phyloP scores from a whole-genome alignment of 2,113 vertebrate species.

The Corvus hawaiiensis region DNA sequence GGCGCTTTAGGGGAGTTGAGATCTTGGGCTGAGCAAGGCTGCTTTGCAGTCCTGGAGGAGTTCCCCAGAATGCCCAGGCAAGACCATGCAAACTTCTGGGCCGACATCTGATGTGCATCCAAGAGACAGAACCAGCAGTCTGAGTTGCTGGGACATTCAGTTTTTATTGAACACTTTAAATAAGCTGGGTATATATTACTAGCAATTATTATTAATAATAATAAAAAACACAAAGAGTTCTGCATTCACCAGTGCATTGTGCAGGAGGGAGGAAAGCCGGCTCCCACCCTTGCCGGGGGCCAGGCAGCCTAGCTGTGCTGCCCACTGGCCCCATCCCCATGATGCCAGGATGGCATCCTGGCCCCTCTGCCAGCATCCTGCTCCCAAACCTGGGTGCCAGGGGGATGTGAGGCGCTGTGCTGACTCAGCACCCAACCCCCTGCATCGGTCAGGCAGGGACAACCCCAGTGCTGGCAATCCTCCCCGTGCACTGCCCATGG shows the following conservation, averaged over 20 bases:
- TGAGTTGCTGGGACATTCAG: neutral
- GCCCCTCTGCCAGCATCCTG: neutral
- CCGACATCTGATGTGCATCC: fast-evolving
- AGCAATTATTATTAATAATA: conserved; percentile 38
- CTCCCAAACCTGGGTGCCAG: neutral
- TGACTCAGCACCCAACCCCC: neutral
- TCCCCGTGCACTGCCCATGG: neutral
- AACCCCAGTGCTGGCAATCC: neutral
- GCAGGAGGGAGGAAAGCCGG: conserved; percentile 8
- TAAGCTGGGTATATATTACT: conserved; percentile 63
- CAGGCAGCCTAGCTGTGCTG: neutral
- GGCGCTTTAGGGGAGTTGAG: fast-evolving
- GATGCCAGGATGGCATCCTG: neutral
- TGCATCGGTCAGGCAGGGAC: neutral
- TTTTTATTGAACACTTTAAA: conserved; percentile 62
- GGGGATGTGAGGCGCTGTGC: fast-evolving
- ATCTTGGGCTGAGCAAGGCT: neutral
- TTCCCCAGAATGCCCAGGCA: neutral
- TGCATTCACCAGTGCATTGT: conserved; percentile 34
- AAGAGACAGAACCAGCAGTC: neutral
- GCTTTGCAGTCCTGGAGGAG: too few relatives aligned
- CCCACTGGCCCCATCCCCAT: neutral
- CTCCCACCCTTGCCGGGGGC: neutral
- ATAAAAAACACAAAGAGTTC: conserved; percentile 39
- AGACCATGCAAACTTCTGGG: neutral